These are phyloP conservation scores for Tupaia tana DNA, from an alignment of 2,113 vertebrate species.

Conservation along the genomic window DNA sequence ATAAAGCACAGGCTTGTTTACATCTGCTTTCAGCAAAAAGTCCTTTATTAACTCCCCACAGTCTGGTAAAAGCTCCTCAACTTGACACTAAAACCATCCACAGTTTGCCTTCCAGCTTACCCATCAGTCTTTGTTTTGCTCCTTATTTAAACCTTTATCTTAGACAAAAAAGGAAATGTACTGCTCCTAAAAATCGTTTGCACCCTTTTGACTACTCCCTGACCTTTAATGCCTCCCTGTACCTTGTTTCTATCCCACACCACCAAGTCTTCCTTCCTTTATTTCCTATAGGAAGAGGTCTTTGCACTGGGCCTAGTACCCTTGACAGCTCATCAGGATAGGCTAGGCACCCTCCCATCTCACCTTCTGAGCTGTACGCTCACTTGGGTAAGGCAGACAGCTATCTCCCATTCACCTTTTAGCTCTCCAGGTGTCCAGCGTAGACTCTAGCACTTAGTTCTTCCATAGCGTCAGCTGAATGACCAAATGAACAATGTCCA, in stretches of 20 bases:
- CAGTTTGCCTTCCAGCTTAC: not conserved
- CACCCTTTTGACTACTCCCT: not conserved
- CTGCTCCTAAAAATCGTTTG: not conserved
- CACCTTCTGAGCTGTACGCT: not conserved
- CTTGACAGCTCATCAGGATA: not conserved
- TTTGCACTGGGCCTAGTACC: not conserved
- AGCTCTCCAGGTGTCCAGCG: not conserved
- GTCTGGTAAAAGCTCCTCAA: not conserved
- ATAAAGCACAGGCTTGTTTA: not conserved
- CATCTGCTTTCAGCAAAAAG: slow-evolving; percentile 19
- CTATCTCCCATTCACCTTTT: not conserved
- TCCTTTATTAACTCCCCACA: not conserved
- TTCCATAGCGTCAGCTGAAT: not conserved
- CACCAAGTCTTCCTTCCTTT: not conserved
- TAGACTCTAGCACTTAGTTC: fast-evolving
- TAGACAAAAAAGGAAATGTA: not conserved
- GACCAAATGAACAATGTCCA: not conserved
- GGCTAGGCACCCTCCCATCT: not conserved
- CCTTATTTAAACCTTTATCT: not conserved
- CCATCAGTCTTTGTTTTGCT: not conserved
- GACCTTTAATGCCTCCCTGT: not conserved
- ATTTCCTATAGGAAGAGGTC: not conserved
- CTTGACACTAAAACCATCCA: not conserved
- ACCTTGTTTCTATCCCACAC: not conserved
- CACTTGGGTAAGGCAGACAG: not conserved